Conservation (phyloP, 2,888 invertebrate genomes). For the Holacanthella duospinosa region DNA sequence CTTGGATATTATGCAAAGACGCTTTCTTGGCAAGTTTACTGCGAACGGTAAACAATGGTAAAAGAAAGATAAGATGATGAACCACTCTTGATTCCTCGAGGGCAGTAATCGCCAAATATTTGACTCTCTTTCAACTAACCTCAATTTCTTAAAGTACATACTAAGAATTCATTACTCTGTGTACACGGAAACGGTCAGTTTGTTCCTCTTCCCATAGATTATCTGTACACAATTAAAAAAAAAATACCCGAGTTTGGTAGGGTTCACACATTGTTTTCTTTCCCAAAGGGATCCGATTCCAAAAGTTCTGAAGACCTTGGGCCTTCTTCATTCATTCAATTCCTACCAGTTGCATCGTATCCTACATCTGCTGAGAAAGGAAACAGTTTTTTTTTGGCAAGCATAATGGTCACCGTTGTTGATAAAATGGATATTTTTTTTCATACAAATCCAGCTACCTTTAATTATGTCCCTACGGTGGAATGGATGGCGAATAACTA, state of each 20-base stretch:
- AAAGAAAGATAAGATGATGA: background rate
- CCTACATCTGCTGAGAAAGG: background rate
- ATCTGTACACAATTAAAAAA: too few relatives aligned
- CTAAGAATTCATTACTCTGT: background rate
- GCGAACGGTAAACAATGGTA: background rate
- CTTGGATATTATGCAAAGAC: background rate
- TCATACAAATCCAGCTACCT: background rate
- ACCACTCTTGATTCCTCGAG: background rate
- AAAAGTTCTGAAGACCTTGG: background rate
- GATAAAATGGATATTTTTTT: background rate
- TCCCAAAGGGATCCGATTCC: background rate
- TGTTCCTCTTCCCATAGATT: background rate
- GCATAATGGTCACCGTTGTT: background rate
- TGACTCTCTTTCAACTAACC: slow-evolving; percentile 2
- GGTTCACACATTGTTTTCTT: too few relatives aligned
- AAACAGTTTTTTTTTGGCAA: background rate
- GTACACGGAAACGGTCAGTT: background rate
- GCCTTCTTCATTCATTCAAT: background rate
- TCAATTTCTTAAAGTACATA: background rate
- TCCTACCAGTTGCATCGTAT: background rate
- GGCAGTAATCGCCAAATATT: slow-evolving; percentile 3
- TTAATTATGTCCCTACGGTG: slow-evolving; percentile 1
- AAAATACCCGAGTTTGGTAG: too few relatives aligned
- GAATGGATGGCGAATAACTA: slow-evolving; percentile 25
- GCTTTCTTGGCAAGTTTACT: background rate